These are phyloP conservation scores for Camponotus fellah DNA, from an alignment of 2,888 invertebrate genomes.

Conservation along the genomic window DNA sequence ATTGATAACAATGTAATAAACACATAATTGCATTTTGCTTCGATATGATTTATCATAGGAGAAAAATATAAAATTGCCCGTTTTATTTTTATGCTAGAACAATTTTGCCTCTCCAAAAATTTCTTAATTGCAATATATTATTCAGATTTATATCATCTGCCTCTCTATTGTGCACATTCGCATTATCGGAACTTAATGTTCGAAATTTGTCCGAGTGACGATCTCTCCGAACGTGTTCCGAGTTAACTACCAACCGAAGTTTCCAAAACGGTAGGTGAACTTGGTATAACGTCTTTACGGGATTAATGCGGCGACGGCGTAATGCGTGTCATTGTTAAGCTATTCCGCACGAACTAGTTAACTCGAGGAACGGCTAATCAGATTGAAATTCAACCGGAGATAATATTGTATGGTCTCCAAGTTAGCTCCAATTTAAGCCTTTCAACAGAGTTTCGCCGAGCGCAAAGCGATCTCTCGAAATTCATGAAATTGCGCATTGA, in stretches of 20 bases:
- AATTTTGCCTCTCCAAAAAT: not conserved
- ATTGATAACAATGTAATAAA: not conserved
- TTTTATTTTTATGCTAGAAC: not conserved
- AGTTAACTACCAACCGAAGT: conserved; percentile 38
- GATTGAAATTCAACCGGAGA: conserved; percentile 56
- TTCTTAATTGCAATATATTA: not conserved
- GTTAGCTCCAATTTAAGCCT: conserved; percentile 46
- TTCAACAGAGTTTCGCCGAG: conserved; percentile 13
- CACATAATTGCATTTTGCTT: not conserved
- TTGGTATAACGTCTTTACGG: conserved; percentile 52
- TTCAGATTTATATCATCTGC: not conserved
- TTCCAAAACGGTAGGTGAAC: conserved; percentile 45
- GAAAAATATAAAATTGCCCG: not conserved
- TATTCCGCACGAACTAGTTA: conserved; percentile 48
- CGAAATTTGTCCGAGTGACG: not conserved
- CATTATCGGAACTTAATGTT: conserved; percentile 6
- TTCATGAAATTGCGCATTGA: not conserved
- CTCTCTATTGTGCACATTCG: not conserved
- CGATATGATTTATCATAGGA: not conserved
- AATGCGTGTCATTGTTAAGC: conserved; percentile 56
- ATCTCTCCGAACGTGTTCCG: conserved; percentile 18
- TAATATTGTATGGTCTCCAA: conserved; percentile 45
- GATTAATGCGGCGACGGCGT: conserved; percentile 50
- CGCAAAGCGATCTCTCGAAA: not conserved
- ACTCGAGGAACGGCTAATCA: conserved; percentile 46